Base-by-base conservation (phyloP, 2,888 invertebrate species). In the Protula sp. region DNA sequence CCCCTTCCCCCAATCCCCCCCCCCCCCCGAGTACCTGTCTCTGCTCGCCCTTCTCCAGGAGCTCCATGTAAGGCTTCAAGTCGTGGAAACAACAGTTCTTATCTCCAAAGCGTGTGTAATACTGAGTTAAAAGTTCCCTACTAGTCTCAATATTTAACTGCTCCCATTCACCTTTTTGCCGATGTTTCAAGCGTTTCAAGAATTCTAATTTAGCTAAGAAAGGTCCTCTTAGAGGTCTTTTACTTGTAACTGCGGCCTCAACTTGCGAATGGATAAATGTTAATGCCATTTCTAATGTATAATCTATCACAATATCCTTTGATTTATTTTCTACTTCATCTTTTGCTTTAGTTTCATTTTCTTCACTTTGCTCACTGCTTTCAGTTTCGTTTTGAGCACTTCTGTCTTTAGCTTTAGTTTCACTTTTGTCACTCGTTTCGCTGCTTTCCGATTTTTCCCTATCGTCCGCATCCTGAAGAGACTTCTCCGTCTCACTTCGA, bases 41-140 rank as follows among this genome's bases (percentile, higher is more conserved):
- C n/a, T 38, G 38, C 28, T 55, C 31, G 24, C 28, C 38, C 24
- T 30, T 24, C 2, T 85, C 83, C 3, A 89, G 83, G 69, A 90
- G 84, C 50, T 85, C 82, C 53, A 93, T 78, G 79, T 90, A 94
- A 3, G 87, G 83, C 63, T 87, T 86, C 55, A 95, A 83, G 78
- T 97, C 95, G 5, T 87, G 86, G 62, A 91, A 90, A 62, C 91
- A 91, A 80, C 92, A 92, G 0, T 89, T 87, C 75, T 92, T 92
- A 71, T 89, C 87, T 2, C 93, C 93, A 81, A 94, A 95, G 67
- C 86, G 85, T 50, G 84, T 76, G 67, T 91, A 89, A 82, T 93
- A 95, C 70, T 89, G 87, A 63, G 88, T 83, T 76, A 93, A 80
- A 61, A 38, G 19, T 19, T 38, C 54, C 75, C 72, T 22, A 30